phyloP scores from a whole-genome alignment of 2,888 invertebrate genomes.

The Bombyx huttoni region DNA sequence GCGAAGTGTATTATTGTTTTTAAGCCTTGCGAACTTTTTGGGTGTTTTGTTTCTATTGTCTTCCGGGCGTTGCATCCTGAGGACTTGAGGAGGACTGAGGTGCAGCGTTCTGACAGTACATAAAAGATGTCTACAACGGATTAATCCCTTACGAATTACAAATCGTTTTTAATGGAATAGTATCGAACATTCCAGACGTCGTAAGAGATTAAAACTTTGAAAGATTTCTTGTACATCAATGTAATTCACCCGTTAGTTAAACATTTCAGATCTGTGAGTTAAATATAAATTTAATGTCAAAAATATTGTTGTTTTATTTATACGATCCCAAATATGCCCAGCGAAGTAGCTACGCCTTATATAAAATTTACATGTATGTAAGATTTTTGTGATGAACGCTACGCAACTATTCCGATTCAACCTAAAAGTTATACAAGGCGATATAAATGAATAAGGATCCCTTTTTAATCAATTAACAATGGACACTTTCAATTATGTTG shows the following conservation, averaged over 20 bases:
- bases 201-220: constrained; percentile 8
- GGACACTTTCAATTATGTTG: no score
- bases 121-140: not conserved
- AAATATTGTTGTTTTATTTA: constrained; percentile 60
- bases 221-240: constrained; percentile 11
- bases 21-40: constrained; percentile 27
- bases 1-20: constrained; percentile 26
- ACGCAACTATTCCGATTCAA: no score
- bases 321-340: constrained; percentile 16
- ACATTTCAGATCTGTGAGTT: constrained; percentile 60
- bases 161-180: not conserved
- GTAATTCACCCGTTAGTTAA: constrained; percentile 35
- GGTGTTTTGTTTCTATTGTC: constrained; percentile 14
- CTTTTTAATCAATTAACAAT: no score
- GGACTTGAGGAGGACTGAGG: not conserved
- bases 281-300: constrained; percentile 69
- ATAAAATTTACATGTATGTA: not conserved
- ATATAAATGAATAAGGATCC: no score
- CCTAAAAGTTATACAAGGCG: no score
- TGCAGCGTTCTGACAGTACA: not conserved
- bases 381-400: not conserved
- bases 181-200: not conserved
- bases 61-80: constrained; percentile 1
- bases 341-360: constrained; percentile 25
- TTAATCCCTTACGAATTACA: not conserved